Evolutionary conservation across 2,797 vertebrate species (phyloP).

Genomic region (Pseudochirops cupreus): DNA sequence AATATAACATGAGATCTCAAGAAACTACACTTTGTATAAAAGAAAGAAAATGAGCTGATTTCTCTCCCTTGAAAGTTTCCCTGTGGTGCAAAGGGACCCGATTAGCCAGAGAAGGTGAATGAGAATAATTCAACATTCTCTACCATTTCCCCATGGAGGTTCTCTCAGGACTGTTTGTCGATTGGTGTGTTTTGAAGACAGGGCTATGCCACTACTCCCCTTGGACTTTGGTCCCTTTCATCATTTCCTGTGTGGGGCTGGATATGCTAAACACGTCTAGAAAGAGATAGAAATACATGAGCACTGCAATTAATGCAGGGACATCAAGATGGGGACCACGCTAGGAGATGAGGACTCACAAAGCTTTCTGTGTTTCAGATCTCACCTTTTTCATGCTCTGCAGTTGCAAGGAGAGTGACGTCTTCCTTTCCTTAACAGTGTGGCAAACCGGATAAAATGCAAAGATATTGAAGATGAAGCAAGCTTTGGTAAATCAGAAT

Average conservation of each 20-base stretch:
- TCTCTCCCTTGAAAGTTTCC: constrained; percentile 46
- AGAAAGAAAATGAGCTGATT: constrained; percentile 65
- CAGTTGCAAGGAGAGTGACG: background rate
- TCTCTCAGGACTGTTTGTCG: constrained; percentile 43
- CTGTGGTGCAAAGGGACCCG: constrained; percentile 48
- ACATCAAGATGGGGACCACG: no score
- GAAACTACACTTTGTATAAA: constrained; percentile 57
- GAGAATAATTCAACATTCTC: constrained; percentile 68
- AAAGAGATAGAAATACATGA: background rate
- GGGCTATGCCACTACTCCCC: background rate
- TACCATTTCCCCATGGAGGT: constrained; percentile 40
- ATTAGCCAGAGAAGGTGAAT: constrained; percentile 69
- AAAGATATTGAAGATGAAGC: background rate
- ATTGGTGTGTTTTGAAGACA: constrained; percentile 60
- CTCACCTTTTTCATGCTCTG: background rate
- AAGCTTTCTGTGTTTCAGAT: background rate
- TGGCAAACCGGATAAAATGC: background rate
- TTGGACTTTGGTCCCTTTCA: constrained; percentile 39
- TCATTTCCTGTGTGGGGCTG: background rate
- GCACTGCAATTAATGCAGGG: background rate
- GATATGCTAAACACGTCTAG: background rate
- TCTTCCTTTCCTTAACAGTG: background rate
- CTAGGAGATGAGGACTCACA: rapidly evolving
- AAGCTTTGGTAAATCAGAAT: background rate
- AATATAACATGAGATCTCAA: constrained; percentile 69